A percentile compares a stretch with the other conserved stretches of the same genome.
phyloP scores from a whole-genome alignment of 2,888 invertebrate species.

The Oxycera nigricornis region DNA sequence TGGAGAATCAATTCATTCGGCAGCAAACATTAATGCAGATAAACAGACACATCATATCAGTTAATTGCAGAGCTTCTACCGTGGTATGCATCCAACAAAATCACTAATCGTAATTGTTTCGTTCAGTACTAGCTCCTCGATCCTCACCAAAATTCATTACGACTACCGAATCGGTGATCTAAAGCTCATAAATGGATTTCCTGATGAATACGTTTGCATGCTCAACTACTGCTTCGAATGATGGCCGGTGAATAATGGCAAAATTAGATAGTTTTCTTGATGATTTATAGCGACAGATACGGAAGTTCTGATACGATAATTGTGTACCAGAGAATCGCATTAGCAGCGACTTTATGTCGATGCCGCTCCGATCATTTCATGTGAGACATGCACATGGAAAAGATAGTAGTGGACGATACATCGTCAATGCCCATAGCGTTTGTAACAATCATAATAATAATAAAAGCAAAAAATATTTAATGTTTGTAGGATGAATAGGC shows the following conservation, averaged over 20 bases:
- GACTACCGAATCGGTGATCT: neutral
- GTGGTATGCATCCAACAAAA: too few species aligned
- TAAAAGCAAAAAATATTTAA: too few species aligned
- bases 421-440: too few species aligned
- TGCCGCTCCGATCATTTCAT: too few species aligned
- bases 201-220: neutral
- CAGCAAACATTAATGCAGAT: too few species aligned
- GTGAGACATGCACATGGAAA: neutral
- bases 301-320: neutral
- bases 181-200: neutral
- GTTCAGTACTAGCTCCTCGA: neutral
- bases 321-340: neutral
- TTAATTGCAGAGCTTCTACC: too few species aligned
- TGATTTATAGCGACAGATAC: neutral
- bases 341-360: neutral
- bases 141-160: neutral
- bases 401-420: neutral
- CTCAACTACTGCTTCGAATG: neutral
- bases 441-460: too few species aligned
- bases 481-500: too few species aligned
- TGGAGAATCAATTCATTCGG: too few species aligned
- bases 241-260: neutral
- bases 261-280: neutral
- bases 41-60: too few species aligned
- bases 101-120: neutral